Conservation (phyloP, 2,797 vertebrate species). For the Neostethus bicornis region DNA sequence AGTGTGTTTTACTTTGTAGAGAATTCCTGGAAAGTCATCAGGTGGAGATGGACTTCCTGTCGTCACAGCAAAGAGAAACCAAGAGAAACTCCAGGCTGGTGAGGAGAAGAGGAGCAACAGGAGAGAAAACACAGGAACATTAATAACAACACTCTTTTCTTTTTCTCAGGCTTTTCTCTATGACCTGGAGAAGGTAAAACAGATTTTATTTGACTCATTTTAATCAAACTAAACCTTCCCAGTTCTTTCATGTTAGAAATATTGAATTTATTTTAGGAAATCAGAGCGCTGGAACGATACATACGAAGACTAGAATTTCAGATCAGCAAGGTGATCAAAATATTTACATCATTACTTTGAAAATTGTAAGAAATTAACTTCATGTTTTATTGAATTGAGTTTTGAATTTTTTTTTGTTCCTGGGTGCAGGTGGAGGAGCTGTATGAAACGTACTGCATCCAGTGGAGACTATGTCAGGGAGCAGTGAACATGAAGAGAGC, state of each 20-base stretch:
- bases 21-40: constrained; percentile 89
- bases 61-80: constrained; percentile 86
- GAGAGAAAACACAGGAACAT: not conserved
- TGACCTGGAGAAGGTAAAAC: constrained; percentile 93
- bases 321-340: constrained; percentile 88
- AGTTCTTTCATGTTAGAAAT: not conserved
- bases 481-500: constrained; percentile 93
- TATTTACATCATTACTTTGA: too few relatives aligned
- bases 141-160: constrained; percentile 5
- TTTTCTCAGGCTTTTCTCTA: constrained; percentile 91
- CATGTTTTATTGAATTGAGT: too few relatives aligned
- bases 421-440: constrained; percentile 93
- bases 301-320: constrained; percentile 94
- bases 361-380: too few relatives aligned
- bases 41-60: constrained; percentile 89
- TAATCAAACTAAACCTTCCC: not conserved
- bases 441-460: constrained; percentile 92
- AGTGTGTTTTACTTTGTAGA: constrained; percentile 67
- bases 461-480: constrained; percentile 91
- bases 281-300: constrained; percentile 87
- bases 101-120: constrained; percentile 52
- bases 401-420: not conserved
- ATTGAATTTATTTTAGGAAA: constrained; percentile 81
- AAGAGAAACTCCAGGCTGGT: constrained; percentile 95
- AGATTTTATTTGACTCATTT: not conserved